Base-by-base conservation (phyloP, 2,888 invertebrate species). In the Cosmorhoe ocellata region DNA sequence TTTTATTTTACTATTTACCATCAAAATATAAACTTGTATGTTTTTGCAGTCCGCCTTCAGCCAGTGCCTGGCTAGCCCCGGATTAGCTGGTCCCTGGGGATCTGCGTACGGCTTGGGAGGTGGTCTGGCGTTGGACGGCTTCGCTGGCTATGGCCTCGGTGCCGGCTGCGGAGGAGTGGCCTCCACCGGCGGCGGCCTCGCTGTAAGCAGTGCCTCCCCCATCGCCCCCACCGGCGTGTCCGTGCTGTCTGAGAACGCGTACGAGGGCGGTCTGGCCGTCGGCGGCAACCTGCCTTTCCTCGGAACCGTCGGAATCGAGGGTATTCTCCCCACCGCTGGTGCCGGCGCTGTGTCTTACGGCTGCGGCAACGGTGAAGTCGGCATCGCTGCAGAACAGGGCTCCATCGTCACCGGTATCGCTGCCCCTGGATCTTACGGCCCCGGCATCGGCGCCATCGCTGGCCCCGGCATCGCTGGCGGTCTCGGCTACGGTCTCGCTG, bases 161-260 rank as follows among this genome's bases (percentile, higher is more conserved):
- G 34, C 46, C 11, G 33, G 46, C 42, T 24, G 30, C 43, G 33
- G 56, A 14, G 40, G 51, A 18, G 51, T 37, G 3, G 54, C 61
- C 1, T 63, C 66, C 27, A 66, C 61, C 41, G 70, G 68, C 22
- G 69, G 67, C 3, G 60, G 65, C 10, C 59, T 69, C 26, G 12
- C 58, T 0, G 64, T 66, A 2, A 55, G 63, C 32, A 67, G 66
- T 51, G 58, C 59, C n/a, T 64, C 72, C 1, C 66, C 70, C 2
- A 67, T 71, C 11, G 50, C 67, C 0, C 78, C 80, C 0, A 67
- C 63, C 0, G 71, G 73, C 1, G 56, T 81, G 1, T 63, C 69
- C 3, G 68, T 77, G 2, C 34, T 66, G 5, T 79, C 79, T 2
- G 76, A 81, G 44, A 76, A 78, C 38, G 67, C 57, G 1, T 72